Percentiles rank a stretch among this genome's conserved stretches.
These are phyloP conservation scores for Odontocerum albicorne DNA, from an alignment of 2,888 invertebrate genomes.

Conservation along the genomic window DNA sequence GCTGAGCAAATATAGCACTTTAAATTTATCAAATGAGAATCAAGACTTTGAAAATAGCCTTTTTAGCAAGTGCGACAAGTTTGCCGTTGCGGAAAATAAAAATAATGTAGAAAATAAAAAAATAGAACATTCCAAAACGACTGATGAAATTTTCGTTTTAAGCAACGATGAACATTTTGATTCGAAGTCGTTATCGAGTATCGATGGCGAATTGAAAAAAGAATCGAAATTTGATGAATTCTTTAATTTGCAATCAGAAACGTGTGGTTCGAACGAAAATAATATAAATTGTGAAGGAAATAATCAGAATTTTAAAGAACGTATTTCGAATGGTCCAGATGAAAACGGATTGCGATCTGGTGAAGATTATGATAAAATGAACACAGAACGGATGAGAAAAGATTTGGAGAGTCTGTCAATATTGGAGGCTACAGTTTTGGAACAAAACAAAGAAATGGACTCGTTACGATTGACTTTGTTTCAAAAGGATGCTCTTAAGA, in stretches of 20 bases:
- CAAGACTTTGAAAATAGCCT: conserved; percentile 16
- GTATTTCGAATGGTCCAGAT: too few relatives aligned
- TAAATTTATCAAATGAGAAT: conserved; percentile 30
- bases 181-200: too few relatives aligned
- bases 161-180: too few relatives aligned
- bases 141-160: too few relatives aligned
- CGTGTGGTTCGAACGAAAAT: too few relatives aligned
- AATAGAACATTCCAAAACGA: not conserved
- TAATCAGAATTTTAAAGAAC: too few relatives aligned
- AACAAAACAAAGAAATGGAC: conserved; percentile 49
- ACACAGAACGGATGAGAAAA: not conserved
- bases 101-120: not conserved
- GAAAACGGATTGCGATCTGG: too few relatives aligned
- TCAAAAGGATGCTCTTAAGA: conserved; percentile 48
- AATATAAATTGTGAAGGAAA: too few relatives aligned
- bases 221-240: too few relatives aligned
- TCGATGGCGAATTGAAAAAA: too few relatives aligned
- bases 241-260: too few relatives aligned
- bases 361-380: too few relatives aligned
- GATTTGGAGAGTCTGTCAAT: not conserved
- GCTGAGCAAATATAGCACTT: conserved; percentile 31
- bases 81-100: not conserved
- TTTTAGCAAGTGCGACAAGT: conserved; percentile 28
- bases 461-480: conserved; percentile 46
- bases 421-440: conserved; percentile 35